Percentiles rank a stretch among this genome's conserved stretches.
Evolutionary conservation across 2,113 vertebrate genomes (phyloP).

Genomic region (Alces alces): DNA sequence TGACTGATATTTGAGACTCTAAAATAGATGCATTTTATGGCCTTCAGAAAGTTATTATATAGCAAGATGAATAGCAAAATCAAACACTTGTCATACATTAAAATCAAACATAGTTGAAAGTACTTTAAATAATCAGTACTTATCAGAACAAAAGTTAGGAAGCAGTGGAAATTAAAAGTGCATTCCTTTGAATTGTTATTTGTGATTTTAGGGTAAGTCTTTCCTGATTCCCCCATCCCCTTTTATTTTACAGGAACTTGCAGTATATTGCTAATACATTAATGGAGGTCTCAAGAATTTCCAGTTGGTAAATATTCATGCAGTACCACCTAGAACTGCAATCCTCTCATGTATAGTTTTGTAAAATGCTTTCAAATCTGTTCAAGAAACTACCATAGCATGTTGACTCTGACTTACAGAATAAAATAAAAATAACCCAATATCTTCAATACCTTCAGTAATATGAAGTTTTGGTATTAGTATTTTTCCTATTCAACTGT

Average conservation of each 20-base stretch:
- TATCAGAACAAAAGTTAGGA: not conserved
- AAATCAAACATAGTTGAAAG: not conserved
- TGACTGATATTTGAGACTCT: not conserved
- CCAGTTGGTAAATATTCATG: not conserved
- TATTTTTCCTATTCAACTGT: not conserved
- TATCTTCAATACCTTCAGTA: not conserved
- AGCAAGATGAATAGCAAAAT: slow-evolving; percentile 22
- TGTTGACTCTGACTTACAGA: not conserved
- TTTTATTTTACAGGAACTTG: slow-evolving; percentile 6
- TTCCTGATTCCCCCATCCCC: not conserved
- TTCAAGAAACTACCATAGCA: not conserved
- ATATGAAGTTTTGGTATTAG: not conserved
- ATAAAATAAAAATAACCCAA: not conserved
- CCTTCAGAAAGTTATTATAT: not conserved
- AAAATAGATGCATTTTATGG: slow-evolving; percentile 29
- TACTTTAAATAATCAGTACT: slow-evolving; percentile 3
- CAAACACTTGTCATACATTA: slow-evolving; percentile 12
- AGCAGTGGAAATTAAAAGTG: not conserved
- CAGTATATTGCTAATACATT: not conserved
- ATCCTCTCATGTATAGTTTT: not conserved
- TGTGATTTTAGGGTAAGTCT: not conserved
- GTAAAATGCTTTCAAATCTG: not conserved
- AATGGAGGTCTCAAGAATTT: not conserved
- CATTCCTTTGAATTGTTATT: slow-evolving; percentile 4
- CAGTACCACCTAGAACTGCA: not conserved